phyloP scores from a whole-genome alignment of 2,888 invertebrate species.

The Acrobasis consociella region DNA sequence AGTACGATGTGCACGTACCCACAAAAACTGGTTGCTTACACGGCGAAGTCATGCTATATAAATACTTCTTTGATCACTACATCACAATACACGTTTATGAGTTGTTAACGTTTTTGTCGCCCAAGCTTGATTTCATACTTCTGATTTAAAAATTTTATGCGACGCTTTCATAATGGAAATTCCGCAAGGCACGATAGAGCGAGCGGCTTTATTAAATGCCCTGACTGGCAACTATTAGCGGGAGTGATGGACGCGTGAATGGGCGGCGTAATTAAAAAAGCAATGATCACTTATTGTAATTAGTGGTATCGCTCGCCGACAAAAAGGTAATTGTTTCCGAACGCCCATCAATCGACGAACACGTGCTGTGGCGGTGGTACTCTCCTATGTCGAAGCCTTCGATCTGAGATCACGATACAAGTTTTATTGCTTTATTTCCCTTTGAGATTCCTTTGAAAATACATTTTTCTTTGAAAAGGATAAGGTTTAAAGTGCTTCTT shows the following conservation, averaged over 20 bases:
- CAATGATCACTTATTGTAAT: slow-evolving; percentile 80
- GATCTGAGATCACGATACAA: neutral
- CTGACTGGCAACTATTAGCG: slow-evolving; percentile 79
- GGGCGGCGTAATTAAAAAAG: slow-evolving; percentile 76
- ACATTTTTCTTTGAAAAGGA: too few species aligned
- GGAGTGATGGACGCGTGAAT: slow-evolving; percentile 74
- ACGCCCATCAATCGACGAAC: slow-evolving; percentile 59
- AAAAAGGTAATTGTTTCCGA: slow-evolving; percentile 79
- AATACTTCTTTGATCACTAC: slow-evolving; percentile 51
- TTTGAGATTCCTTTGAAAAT: too few species aligned
- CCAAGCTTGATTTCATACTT: slow-evolving; percentile 39
- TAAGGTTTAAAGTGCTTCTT: too few species aligned
- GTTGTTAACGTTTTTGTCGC: slow-evolving; percentile 52
- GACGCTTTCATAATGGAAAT: slow-evolving; percentile 66
- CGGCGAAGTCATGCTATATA: slow-evolving; percentile 53
- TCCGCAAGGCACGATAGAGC: slow-evolving; percentile 66
- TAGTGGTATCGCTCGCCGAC: slow-evolving; percentile 72
- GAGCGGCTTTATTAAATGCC: slow-evolving; percentile 72
- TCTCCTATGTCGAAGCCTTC: neutral
- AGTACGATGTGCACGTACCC: slow-evolving; percentile 29
- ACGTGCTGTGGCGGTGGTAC: slow-evolving; percentile 14
- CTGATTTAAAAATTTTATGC: slow-evolving; percentile 35
- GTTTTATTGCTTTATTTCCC: neutral
- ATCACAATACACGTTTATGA: slow-evolving; percentile 59
- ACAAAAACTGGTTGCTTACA: slow-evolving; percentile 66